Evolutionary conservation across 2,888 invertebrate genomes (phyloP).

Genomic region (Tuta absoluta): DNA sequence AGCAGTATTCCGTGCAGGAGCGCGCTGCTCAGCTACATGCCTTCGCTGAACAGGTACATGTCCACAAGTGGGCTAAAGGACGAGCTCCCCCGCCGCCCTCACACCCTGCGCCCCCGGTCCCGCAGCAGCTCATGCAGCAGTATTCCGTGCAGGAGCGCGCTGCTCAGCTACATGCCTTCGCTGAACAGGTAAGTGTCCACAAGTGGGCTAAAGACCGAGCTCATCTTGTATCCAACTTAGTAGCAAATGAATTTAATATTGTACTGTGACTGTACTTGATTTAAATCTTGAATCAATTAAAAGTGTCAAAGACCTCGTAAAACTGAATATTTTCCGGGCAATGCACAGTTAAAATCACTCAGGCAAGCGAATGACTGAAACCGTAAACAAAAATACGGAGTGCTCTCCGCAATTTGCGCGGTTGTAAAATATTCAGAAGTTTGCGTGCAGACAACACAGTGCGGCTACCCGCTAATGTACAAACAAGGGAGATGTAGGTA

Average conservation of each 20-base stretch:
- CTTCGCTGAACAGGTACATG: background rate
- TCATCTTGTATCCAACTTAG: no score
- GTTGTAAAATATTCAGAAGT: constrained; percentile 22
- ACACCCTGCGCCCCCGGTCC: constrained; percentile 53
- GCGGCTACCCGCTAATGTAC: constrained; percentile 24
- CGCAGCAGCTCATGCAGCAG: constrained; percentile 62
- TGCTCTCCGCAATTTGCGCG: background rate
- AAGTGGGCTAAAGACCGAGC: constrained; percentile 69
- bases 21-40: no score
- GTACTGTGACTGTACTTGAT: background rate
- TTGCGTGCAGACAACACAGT: constrained; percentile 7
- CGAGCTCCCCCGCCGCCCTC: constrained; percentile 64
- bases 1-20: no score
- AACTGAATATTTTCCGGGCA: background rate
- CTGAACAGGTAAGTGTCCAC: constrained; percentile 69
- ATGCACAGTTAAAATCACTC: constrained; percentile 1
- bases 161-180: constrained; percentile 69
- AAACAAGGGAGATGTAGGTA: no score
- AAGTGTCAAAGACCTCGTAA: background rate
- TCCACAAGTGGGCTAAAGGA: no score
- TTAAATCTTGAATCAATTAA: background rate
- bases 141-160: constrained; percentile 73
- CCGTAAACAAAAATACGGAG: constrained; percentile 15
- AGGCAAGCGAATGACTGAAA: background rate
- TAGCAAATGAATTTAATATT: background rate